Evolutionary conservation across 2,888 invertebrate genomes (phyloP), one percentile per base, ranked within the genome.

Genomic region (Catotricha subobsoleta): DNA sequence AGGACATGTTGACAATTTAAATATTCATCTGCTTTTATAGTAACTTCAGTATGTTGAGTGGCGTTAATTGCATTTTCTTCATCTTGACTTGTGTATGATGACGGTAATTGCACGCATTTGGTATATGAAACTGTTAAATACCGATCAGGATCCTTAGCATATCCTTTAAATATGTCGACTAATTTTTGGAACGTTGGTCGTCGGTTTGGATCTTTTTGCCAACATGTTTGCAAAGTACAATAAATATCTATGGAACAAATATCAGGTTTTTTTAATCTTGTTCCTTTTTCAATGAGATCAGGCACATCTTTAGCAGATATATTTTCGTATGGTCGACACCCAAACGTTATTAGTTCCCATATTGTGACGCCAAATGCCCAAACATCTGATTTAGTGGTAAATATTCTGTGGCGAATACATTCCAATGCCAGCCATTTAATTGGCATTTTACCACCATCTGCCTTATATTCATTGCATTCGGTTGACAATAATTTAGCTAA

Each of bases 321-420:
- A 52, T 80, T 81, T 54, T 94, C 94, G 54, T 95, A 95, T 0
- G 97, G 95, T 42, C 86, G 72, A 37, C 81, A 84, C 10, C 97
- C 98, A 52, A 90, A 97, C 0, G 95, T 95, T 34, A 97, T 65
- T 44, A 98, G 67, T 57, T 98, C 98, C 98, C 98, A 98, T 41
- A 95, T 83, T 0, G 97, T 97, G 1, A 98, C 92, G 51, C 92
- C 98, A 53, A 94, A 98, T 3, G 95, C 92, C 97, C 97, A 97
- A 1, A 97, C 94, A 58, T 97, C 97, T 49, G 90, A 91, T 57
- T 95, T 95, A 59, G 95, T 94, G 0, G 94, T 97, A 60, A 97
- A 98, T 45, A 92, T 82, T 42, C 92, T 69, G 58, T 94, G 88
- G 50, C 88, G 83, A 46, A 97, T 94, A 57, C 95, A 95, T 62